Evolutionary conservation across 2,797 vertebrate species (phyloP).

Genomic region (Gymnodraco acuticeps): DNA sequence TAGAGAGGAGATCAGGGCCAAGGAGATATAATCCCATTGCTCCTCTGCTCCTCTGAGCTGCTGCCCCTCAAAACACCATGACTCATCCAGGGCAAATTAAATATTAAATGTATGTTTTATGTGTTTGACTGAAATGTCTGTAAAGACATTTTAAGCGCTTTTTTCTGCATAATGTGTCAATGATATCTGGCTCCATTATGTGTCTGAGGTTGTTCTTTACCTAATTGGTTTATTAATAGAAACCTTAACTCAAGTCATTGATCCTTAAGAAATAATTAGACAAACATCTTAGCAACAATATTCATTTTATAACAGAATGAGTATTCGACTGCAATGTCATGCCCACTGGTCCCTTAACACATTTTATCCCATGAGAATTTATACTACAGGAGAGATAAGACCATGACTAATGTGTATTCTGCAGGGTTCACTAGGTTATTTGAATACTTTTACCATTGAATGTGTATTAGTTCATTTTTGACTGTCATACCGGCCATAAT

Average conservation of each 20-base stretch:
- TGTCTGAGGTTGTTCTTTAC: not conserved
- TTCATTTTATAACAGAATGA: constrained; percentile 8
- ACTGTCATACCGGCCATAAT: not conserved
- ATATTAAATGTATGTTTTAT: not conserved
- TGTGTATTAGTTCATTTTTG: not conserved
- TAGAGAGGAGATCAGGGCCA: constrained; percentile 37
- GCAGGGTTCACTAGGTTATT: not conserved
- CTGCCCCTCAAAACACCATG: not conserved
- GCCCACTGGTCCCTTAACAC: constrained; percentile 16
- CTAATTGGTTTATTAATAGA: not conserved
- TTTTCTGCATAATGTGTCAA: not conserved
- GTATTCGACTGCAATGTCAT: constrained; percentile 14
- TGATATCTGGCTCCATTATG: constrained; percentile 3
- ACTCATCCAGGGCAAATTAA: not conserved
- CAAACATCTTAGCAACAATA: constrained; percentile 1
- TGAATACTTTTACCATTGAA: not conserved
- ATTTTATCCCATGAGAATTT: constrained; percentile 14
- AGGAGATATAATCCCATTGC: constrained; percentile 3
- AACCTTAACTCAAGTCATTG: not conserved
- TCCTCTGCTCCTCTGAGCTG: not conserved
- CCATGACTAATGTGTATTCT: constrained; percentile 29
- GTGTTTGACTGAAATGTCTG: not conserved
- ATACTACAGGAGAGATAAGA: not conserved
- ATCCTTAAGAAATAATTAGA: constrained; percentile 4
- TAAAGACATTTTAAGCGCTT: not conserved